These are phyloP conservation scores for Pseudomyrmex sp. DNA, from an alignment of 1,140 invertebrate species.

Conservation along the genomic window DNA sequence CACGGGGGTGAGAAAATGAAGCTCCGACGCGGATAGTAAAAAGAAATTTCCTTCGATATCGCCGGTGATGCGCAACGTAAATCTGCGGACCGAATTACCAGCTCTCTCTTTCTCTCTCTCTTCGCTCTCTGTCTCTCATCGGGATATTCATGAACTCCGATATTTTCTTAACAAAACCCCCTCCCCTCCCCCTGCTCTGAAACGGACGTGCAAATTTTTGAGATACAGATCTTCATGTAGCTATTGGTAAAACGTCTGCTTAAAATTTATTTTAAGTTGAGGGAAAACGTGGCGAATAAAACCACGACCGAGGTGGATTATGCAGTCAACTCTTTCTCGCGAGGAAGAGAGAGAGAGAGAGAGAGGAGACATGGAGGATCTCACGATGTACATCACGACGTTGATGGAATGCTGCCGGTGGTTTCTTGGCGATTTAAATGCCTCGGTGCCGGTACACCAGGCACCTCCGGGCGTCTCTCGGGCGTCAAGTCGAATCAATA, in stretches of 20 bases:
- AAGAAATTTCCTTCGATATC: constrained; percentile 31
- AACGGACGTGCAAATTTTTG: too few species aligned
- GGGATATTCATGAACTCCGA: background rate
- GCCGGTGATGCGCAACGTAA: constrained; percentile 7
- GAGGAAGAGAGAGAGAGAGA: background rate
- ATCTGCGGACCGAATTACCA: constrained; percentile 12
- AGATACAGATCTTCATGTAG: too few species aligned
- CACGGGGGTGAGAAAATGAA: constrained; percentile 19
- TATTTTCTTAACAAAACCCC: background rate
- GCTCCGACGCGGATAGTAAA: constrained; percentile 25
- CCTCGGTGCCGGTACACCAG: constrained; percentile 28
- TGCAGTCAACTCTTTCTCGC: constrained; percentile 6
- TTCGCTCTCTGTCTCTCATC: background rate
- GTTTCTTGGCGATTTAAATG: constrained; percentile 59
- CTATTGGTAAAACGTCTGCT: background rate
- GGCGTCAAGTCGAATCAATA: constrained; percentile 60
- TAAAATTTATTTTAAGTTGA: background rate
- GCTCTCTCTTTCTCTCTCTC: background rate
- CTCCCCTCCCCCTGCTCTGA: too few species aligned
- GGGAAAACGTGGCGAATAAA: background rate
- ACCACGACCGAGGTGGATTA: constrained; percentile 18
- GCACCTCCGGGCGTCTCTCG: constrained; percentile 25
- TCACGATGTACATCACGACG: constrained; percentile 13
- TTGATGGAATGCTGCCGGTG: constrained; percentile 19
- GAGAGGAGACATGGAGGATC: background rate